A percentile compares a stretch with the other conserved stretches of the same genome.
These are phyloP conservation scores for Erpornis zantholeuca DNA, from an alignment of 2,113 vertebrate genomes.

Conservation along the genomic window DNA sequence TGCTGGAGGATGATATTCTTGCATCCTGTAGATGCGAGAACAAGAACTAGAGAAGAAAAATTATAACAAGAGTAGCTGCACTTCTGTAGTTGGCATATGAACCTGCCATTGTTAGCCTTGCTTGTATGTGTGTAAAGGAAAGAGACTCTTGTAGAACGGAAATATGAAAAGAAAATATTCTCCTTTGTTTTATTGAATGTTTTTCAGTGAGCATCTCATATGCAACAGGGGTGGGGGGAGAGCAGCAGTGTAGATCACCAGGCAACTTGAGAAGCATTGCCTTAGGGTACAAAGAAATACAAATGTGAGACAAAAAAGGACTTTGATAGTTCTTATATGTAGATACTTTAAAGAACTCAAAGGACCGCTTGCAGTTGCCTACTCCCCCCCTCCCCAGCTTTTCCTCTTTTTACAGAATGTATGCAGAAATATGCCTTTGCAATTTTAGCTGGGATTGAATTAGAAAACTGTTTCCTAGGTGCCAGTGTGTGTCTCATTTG, in stretches of 20 bases:
- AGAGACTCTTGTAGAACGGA: neutral
- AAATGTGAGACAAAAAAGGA: neutral
- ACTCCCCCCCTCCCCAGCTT: neutral
- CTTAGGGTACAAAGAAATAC: neutral
- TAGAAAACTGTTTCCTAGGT: neutral
- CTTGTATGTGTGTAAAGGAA: neutral
- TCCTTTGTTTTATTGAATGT: neutral
- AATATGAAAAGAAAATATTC: neutral
- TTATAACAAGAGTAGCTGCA: neutral
- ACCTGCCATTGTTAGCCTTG: neutral
- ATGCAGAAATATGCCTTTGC: neutral
- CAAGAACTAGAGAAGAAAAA: neutral
- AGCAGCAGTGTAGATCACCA: neutral
- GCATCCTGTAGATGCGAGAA: neutral
- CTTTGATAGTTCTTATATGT: neutral
- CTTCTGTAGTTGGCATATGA: neutral
- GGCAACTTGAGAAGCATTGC: neutral
- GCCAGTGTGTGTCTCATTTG: neutral
- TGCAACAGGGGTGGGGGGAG: fast-evolving
- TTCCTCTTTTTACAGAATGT: neutral
- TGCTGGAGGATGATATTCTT: neutral
- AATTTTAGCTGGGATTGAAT: neutral
- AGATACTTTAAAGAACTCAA: neutral
- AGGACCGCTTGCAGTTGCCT: neutral
- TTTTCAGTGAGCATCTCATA: neutral